Evolutionary conservation across 1,140 invertebrate species (phyloP).

Genomic region (Trichoplusia ni): DNA sequence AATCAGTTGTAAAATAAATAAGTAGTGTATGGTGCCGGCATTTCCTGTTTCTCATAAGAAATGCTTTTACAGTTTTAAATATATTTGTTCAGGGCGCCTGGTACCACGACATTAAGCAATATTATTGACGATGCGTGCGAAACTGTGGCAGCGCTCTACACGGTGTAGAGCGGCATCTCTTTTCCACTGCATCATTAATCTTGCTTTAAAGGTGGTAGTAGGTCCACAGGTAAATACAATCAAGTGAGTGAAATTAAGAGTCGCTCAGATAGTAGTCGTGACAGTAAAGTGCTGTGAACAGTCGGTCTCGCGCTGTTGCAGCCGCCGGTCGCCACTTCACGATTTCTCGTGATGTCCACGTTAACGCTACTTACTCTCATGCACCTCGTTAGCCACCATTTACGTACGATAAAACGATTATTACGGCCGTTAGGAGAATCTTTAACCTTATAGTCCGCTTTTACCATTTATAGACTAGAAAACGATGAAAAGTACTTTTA

Average conservation of each 20-base stretch:
- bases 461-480: constrained; percentile 8
- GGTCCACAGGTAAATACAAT: not conserved
- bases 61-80: too few species aligned
- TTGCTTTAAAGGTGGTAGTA: too few species aligned
- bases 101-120: too few species aligned
- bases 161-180: too few species aligned
- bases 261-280: not conserved
- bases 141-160: too few species aligned
- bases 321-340: not conserved
- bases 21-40: too few species aligned
- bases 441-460: constrained; percentile 12
- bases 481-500: not conserved
- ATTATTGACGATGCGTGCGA: too few species aligned
- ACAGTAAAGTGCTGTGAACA: not conserved
- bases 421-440: not conserved
- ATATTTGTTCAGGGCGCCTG: too few species aligned
- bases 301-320: too few species aligned
- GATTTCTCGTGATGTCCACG: constrained; percentile 17
- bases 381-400: constrained; percentile 3
- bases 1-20: too few species aligned
- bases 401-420: constrained; percentile 19
- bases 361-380: not conserved
- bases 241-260: not conserved
- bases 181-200: too few species aligned
- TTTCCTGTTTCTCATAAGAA: too few species aligned